Conservation (phyloP, 2,113 vertebrate genomes). For the Menura novaehollandiae region DNA sequence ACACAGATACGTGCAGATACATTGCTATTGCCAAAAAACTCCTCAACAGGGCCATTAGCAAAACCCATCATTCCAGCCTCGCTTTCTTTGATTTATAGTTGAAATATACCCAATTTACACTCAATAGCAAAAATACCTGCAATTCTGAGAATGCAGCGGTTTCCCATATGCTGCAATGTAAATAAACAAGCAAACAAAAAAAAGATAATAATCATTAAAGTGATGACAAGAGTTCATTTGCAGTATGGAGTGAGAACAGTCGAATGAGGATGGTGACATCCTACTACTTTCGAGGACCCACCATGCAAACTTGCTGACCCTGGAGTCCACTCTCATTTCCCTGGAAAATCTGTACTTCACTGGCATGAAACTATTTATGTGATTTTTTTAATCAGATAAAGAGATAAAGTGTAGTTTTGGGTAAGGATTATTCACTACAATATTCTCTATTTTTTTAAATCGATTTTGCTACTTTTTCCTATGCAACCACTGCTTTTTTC, state of each 20-base stretch:
- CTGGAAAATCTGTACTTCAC: background rate
- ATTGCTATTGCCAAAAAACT: background rate
- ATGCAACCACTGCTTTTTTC: background rate
- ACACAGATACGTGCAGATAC: background rate
- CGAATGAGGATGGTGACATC: accelerated
- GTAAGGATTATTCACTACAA: background rate
- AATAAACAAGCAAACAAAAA: background rate
- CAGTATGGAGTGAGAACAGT: background rate
- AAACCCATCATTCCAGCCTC: background rate
- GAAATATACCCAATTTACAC: background rate
- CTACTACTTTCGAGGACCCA: background rate
- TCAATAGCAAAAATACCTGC: background rate
- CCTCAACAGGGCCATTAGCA: background rate
- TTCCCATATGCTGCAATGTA: background rate
- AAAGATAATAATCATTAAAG: too few species aligned
- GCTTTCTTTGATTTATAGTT: background rate
- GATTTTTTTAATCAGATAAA: background rate
- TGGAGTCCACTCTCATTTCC: background rate
- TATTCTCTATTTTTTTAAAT: background rate
- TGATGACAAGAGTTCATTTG: background rate
- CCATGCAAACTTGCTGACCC: background rate
- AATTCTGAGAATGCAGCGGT: background rate
- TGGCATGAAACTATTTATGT: accelerated
- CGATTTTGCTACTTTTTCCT: background rate
- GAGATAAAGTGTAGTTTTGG: background rate